These are phyloP conservation scores for Synanthedon myopaeformis DNA, from an alignment of 2,888 invertebrate genomes.

Conservation along the genomic window DNA sequence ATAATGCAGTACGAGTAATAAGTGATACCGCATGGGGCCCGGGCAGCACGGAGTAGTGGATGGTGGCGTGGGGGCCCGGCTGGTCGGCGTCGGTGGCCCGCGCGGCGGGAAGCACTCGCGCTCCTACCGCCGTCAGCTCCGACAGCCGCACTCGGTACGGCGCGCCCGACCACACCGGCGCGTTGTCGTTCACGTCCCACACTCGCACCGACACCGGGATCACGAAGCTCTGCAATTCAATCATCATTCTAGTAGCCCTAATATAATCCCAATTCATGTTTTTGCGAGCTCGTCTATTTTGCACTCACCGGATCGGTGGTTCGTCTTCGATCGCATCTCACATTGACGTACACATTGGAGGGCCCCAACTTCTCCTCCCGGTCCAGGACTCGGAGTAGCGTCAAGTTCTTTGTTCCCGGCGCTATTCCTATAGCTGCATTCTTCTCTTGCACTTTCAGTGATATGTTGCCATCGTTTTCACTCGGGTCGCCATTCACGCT, in stretches of 20 bases:
- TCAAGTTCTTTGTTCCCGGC: conserved; percentile 83
- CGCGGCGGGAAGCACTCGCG: conserved; percentile 82
- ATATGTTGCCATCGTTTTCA: conserved; percentile 78
- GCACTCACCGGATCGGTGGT: conserved; percentile 79
- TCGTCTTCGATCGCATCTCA: conserved; percentile 84
- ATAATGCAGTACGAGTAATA: too few relatives aligned
- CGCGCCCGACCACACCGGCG: conserved; percentile 83
- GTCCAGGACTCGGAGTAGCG: conserved; percentile 81
- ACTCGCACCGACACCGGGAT: conserved; percentile 88
- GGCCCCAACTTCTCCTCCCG: conserved; percentile 88
- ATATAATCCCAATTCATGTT: neutral
- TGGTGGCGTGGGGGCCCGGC: conserved; percentile 87
- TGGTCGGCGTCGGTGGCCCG: conserved; percentile 87
- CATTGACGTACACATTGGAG: conserved; percentile 86
- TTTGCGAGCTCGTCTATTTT: conserved; percentile 5
- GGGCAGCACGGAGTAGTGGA: conserved; percentile 84
- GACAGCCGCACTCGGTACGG: conserved; percentile 87
- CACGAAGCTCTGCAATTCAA: conserved; percentile 73
- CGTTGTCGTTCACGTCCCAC: conserved; percentile 92
- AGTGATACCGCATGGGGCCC: conserved; percentile 78
- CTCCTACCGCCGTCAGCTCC: conserved; percentile 80
- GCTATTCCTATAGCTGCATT: conserved; percentile 84
- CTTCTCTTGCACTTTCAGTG: conserved; percentile 80
- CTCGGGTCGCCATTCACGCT: conserved; percentile 86
- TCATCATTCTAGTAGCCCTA: too few relatives aligned